phyloP scores from a whole-genome alignment of 2,888 invertebrate species.

The Amorpha juglandis region DNA sequence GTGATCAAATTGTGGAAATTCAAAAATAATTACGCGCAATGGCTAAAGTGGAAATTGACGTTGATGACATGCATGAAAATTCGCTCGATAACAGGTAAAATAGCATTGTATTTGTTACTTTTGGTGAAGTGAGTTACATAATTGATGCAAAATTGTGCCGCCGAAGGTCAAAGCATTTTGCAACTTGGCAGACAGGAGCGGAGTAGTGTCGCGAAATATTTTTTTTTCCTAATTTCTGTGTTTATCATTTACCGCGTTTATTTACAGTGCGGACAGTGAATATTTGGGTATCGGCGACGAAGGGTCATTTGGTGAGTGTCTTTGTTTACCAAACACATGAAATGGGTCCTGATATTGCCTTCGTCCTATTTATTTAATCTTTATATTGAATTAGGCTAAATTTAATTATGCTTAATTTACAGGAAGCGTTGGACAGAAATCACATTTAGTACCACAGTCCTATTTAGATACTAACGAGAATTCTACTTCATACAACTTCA shows the following conservation, averaged over 20 bases:
- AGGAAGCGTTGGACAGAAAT: slow-evolving; percentile 75
- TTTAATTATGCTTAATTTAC: slow-evolving; percentile 66
- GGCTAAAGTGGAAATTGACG: slow-evolving; percentile 82
- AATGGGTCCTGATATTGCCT: slow-evolving; percentile 3
- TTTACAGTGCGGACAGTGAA: slow-evolving; percentile 79
- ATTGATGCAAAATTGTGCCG: slow-evolving; percentile 56
- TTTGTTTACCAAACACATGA: slow-evolving; percentile 1
- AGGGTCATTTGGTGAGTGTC: slow-evolving; percentile 67
- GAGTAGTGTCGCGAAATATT: slow-evolving; percentile 47
- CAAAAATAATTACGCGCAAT: slow-evolving; percentile 85
- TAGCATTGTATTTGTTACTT: slow-evolving; percentile 38
- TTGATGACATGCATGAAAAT: slow-evolving; percentile 84
- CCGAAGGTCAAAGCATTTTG: slow-evolving; percentile 76
- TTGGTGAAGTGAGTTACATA: slow-evolving; percentile 64
- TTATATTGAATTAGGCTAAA: slow-evolving; percentile 59
- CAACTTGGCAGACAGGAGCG: slow-evolving; percentile 66
- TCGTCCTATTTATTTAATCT: slow-evolving; percentile 52
- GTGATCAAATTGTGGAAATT: slow-evolving; percentile 88
- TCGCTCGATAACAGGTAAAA: slow-evolving; percentile 86
- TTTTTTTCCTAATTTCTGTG: slow-evolving; percentile 43
- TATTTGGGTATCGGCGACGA: slow-evolving; percentile 78
- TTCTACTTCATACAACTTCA: slow-evolving; percentile 63
- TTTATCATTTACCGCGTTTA: slow-evolving; percentile 47
- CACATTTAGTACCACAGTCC: slow-evolving; percentile 82
- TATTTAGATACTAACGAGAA: slow-evolving; percentile 82